Evolutionary conservation across 2,113 vertebrate genomes (phyloP).

Genomic region (Zeus faber): DNA sequence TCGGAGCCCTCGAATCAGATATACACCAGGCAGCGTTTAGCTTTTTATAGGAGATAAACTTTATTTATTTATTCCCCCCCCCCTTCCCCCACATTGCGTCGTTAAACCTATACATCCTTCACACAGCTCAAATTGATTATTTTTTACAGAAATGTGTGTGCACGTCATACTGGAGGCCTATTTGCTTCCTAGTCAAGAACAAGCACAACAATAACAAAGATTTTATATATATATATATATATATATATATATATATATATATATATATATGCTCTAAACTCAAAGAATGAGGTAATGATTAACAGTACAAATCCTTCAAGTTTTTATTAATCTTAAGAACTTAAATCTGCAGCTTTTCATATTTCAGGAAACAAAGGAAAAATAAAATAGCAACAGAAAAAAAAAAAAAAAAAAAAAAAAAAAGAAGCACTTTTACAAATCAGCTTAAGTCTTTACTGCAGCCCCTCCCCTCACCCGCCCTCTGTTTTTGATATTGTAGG

Average conservation of each 20-base stretch:
- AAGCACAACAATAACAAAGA: slow-evolving; percentile 67
- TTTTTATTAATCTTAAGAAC: slow-evolving; percentile 85
- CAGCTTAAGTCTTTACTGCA: slow-evolving; percentile 81
- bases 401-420: slow-evolving; percentile 66
- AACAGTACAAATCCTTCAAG: slow-evolving; percentile 98
- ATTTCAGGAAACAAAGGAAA: slow-evolving; percentile 79
- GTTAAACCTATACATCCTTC: slow-evolving; percentile 88
- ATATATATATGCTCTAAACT: slow-evolving; percentile 80
- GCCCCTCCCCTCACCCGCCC: slow-evolving; percentile 39
- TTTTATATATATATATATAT: slow-evolving; percentile 72
- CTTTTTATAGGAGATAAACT: slow-evolving; percentile 84
- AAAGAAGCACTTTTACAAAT: slow-evolving; percentile 86
- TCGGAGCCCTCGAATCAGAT: too few species aligned
- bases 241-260: slow-evolving; percentile 71
- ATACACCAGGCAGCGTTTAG: slow-evolving; percentile 76
- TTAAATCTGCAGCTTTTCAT: slow-evolving; percentile 82
- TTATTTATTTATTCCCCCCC: slow-evolving; percentile 87
- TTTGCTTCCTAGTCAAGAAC: slow-evolving; percentile 71
- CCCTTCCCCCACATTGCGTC: slow-evolving; percentile 88
- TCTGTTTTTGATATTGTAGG: slow-evolving; percentile 36
- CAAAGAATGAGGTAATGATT: slow-evolving; percentile 96
- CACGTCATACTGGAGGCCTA: slow-evolving; percentile 59
- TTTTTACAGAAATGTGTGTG: slow-evolving; percentile 83
- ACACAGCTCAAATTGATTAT: slow-evolving; percentile 81
- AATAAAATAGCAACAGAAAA: slow-evolving; percentile 80